Conservation (phyloP, 2,797 vertebrate species). For the Spinus pinus region DNA sequence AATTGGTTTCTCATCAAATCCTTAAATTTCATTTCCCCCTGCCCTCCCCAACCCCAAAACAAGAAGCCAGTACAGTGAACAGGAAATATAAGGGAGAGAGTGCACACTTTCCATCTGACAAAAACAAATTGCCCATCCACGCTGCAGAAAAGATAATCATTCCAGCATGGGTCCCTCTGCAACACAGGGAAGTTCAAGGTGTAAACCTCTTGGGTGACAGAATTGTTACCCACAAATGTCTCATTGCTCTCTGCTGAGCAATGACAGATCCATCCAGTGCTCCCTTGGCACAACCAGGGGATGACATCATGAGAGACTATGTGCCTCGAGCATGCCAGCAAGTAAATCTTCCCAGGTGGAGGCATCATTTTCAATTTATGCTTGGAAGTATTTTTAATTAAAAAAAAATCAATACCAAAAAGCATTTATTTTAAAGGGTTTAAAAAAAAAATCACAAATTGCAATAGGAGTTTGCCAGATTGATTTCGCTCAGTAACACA, state of each 20-base stretch:
- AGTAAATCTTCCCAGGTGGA: constrained; percentile 46
- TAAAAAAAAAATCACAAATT: constrained; percentile 66
- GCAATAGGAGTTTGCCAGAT: constrained; percentile 67
- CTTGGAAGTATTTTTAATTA: constrained; percentile 71
- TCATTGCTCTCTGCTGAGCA: background rate
- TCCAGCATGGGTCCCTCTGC: constrained; percentile 18
- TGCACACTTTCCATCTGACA: constrained; percentile 51
- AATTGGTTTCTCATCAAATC: constrained; percentile 73
- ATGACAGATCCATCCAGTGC: background rate
- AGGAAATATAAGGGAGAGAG: constrained; percentile 58
- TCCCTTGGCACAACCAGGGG: background rate
- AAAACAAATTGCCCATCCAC: constrained; percentile 57
- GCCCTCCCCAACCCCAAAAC: constrained; percentile 45
- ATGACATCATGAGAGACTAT: background rate
- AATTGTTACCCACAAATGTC: background rate
- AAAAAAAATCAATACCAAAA: constrained; percentile 67
- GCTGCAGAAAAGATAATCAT: constrained; percentile 67
- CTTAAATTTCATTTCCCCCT: constrained; percentile 43
- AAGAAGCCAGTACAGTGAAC: constrained; percentile 78
- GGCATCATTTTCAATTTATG: constrained; percentile 64
- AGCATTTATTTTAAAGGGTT: constrained; percentile 71
- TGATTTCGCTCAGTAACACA: constrained; percentile 53
- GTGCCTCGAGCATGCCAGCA: background rate
- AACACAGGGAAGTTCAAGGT: constrained; percentile 38
- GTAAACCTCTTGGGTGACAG: background rate